Conservation (phyloP, 2,113 vertebrate species). For the Podarcis muralis region DNA sequence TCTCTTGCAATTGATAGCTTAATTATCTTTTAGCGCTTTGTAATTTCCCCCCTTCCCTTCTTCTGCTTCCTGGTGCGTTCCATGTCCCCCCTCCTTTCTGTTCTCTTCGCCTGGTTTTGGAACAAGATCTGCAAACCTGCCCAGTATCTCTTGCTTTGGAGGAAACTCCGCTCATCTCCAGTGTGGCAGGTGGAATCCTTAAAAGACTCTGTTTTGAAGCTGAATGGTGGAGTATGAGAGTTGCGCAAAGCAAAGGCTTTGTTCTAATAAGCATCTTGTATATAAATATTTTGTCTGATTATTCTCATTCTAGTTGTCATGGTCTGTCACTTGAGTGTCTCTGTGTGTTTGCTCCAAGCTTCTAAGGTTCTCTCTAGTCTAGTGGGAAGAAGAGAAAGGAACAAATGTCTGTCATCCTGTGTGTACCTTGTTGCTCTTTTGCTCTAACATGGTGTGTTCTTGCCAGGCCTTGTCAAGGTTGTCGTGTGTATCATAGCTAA, state of each 20-base stretch:
- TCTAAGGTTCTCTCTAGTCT: constrained; percentile 6
- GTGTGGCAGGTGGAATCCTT: constrained; percentile 43
- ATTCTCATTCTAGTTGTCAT: constrained; percentile 23
- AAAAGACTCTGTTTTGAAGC: constrained; percentile 20
- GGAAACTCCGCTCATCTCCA: not conserved
- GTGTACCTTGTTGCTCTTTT: not conserved
- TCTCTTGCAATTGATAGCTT: constrained; percentile 19
- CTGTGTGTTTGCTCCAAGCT: not conserved
- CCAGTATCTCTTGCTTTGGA: constrained; percentile 4
- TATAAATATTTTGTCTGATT: constrained; percentile 35
- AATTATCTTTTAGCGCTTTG: constrained; percentile 32
- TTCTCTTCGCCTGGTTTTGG: not conserved
- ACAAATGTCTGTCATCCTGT: not conserved
- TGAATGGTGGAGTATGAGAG: constrained; percentile 28
- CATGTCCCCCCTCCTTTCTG: not conserved
- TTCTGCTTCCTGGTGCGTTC: not conserved
- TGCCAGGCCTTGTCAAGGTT: constrained; percentile 34
- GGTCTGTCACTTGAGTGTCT: constrained; percentile 31
- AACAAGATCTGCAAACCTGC: constrained; percentile 34
- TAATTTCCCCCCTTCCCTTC: too few relatives aligned
- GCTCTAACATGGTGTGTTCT: not conserved
- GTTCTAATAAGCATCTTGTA: not conserved
- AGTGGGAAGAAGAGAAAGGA: constrained; percentile 27
- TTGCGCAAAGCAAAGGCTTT: not conserved
- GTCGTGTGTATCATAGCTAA: not conserved